These are phyloP conservation scores for Orientallactaga bullata DNA, from an alignment of 2,113 vertebrate species.

Conservation along the genomic window DNA sequence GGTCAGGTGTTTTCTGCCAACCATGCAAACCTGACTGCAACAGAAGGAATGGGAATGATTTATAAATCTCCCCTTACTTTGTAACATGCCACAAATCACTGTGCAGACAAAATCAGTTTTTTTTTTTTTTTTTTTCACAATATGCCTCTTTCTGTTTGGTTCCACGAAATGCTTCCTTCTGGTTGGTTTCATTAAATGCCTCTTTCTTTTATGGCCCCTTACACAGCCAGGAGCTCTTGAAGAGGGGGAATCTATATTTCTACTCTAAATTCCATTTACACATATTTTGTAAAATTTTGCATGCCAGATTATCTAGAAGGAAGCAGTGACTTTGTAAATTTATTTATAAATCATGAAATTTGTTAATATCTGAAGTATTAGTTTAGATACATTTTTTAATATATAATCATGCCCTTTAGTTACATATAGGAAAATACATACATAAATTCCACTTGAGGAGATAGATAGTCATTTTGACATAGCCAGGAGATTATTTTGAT, in stretches of 20 bases:
- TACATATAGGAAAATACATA: no score
- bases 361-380: background rate
- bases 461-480: no score
- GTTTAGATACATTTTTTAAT: background rate
- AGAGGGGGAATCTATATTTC: background rate
- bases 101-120: background rate
- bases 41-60: conserved; percentile 48
- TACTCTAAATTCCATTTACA: conserved; percentile 40
- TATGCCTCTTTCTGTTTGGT: no score
- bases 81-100: conserved; percentile 34
- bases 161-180: background rate
- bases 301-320: background rate
- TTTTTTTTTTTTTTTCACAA: no score
- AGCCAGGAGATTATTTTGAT: no score
- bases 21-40: no score
- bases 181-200: background rate
- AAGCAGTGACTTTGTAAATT: background rate
- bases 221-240: background rate
- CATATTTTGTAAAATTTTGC: conserved; percentile 39
- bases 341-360: conserved; percentile 18
- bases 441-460: no score
- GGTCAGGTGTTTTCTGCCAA: no score
- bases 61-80: conserved; percentile 36
- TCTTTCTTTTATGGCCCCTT: conserved; percentile 30
- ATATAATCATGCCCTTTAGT: no score